Evolutionary conservation across 2,888 invertebrate species (phyloP).

Genomic region (Sesamia inferens): DNA sequence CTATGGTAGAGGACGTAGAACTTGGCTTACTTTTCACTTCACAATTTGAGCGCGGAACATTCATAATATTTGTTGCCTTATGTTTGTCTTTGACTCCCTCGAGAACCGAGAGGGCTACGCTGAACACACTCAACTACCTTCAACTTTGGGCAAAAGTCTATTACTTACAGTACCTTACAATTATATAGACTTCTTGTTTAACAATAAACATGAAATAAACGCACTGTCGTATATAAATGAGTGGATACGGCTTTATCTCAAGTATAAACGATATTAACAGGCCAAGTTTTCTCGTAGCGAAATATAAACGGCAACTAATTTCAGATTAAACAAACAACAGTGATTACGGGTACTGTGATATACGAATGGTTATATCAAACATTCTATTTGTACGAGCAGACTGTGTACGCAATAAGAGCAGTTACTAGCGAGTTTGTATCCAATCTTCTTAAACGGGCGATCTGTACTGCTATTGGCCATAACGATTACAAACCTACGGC

Average conservation of each 20-base stretch:
- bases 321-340: conserved; percentile 76
- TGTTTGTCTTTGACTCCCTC: conserved; percentile 58
- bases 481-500: conserved; percentile 72
- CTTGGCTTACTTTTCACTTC: conserved; percentile 58
- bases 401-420: conserved; percentile 68
- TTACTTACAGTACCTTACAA: conserved; percentile 48
- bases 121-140: conserved; percentile 47
- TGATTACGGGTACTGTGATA: conserved; percentile 68
- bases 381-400: conserved; percentile 60
- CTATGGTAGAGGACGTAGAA: conserved; percentile 4
- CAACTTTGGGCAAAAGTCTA: conserved; percentile 45
- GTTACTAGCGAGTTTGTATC: conserved; percentile 68
- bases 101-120: conserved; percentile 35
- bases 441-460: conserved; percentile 72
- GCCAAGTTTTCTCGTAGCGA: conserved; percentile 66
- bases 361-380: conserved; percentile 62
- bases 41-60: conserved; percentile 51
- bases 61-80: conserved; percentile 63
- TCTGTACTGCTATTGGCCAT: conserved; percentile 69
- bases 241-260: conserved; percentile 58
- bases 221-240: conserved; percentile 41
- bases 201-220: conserved; percentile 46
- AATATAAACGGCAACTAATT: conserved; percentile 70
- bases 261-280: conserved; percentile 63
- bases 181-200: conserved; percentile 50